Conservation (phyloP, 1,140 invertebrate species). For the Drosophila ficusphila region DNA sequence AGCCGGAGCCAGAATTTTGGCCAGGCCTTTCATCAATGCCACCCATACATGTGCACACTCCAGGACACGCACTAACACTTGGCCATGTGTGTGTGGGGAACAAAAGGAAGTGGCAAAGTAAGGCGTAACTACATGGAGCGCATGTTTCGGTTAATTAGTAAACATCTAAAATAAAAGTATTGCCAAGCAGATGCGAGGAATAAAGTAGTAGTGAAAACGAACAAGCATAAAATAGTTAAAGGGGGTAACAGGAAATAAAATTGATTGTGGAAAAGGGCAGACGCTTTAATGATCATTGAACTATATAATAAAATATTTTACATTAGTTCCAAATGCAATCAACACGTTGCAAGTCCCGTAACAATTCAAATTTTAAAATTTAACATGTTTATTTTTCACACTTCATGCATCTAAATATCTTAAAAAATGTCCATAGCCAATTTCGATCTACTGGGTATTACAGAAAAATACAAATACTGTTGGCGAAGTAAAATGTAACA, state of each 20-base stretch:
- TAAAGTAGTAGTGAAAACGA: constrained; percentile 22
- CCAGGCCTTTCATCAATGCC: constrained; percentile 74
- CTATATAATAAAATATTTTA: not conserved
- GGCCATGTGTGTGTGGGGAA: constrained; percentile 7
- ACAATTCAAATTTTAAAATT: too few relatives aligned
- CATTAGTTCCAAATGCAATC: too few relatives aligned
- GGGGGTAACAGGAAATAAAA: constrained; percentile 16
- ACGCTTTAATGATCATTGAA: not conserved
- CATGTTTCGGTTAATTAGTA: constrained; percentile 82
- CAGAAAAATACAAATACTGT: constrained; percentile 20
- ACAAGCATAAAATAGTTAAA: constrained; percentile 55
- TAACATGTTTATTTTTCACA: too few relatives aligned
- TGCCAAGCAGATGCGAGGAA: constrained; percentile 19
- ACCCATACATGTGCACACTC: constrained; percentile 25
- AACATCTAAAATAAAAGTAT: constrained; percentile 44
- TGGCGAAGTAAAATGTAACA: constrained; percentile 28
- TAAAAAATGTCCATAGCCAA: not conserved
- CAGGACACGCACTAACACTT: constrained; percentile 25
- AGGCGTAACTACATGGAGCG: constrained; percentile 72
- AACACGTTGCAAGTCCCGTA: too few relatives aligned
- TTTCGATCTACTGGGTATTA: constrained; percentile 13
- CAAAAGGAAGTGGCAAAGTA: constrained; percentile 64
- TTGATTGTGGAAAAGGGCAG: not conserved
- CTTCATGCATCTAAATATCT: too few relatives aligned
- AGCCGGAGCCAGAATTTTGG: constrained; percentile 2